These are phyloP conservation scores for Aptenodytes forsteri DNA, from an alignment of 2,113 vertebrate genomes.

Conservation along the genomic window DNA sequence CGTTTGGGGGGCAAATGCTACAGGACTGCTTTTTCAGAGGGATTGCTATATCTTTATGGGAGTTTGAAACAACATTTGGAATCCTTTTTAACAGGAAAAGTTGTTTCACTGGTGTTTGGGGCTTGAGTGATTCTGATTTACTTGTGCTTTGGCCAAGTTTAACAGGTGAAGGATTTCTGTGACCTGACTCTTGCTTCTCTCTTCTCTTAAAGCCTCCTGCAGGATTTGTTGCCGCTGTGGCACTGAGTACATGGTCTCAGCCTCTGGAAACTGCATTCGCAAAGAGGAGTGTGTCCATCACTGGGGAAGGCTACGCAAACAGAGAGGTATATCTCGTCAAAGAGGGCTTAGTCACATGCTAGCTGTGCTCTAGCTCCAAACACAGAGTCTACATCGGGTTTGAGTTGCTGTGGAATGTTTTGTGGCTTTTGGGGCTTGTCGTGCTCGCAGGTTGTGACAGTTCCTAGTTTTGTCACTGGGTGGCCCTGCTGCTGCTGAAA, in stretches of 20 bases:
- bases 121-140: not conserved
- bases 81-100: not conserved
- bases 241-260: constrained; percentile 85
- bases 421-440: not conserved
- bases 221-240: constrained; percentile 94
- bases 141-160: not conserved
- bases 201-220: constrained; percentile 75
- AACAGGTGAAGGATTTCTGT: not conserved
- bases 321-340: constrained; percentile 76
- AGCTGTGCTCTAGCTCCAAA: not conserved
- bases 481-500: not conserved
- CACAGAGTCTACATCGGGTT: fast-evolving
- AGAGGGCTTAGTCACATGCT: not conserved
- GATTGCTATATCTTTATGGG: not conserved
- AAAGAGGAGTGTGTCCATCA: constrained; percentile 91
- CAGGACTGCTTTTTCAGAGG: not conserved
- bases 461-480: not conserved
- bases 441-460: not conserved
- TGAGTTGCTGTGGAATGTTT: not conserved
- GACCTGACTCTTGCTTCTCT: not conserved
- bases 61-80: not conserved
- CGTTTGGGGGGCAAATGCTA: not conserved
- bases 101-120: not conserved
- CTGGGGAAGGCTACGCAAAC: constrained; percentile 90
- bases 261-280: constrained; percentile 86